Evolutionary conservation across 2,888 invertebrate species (phyloP).

Genomic region (Dryococelus australis): DNA sequence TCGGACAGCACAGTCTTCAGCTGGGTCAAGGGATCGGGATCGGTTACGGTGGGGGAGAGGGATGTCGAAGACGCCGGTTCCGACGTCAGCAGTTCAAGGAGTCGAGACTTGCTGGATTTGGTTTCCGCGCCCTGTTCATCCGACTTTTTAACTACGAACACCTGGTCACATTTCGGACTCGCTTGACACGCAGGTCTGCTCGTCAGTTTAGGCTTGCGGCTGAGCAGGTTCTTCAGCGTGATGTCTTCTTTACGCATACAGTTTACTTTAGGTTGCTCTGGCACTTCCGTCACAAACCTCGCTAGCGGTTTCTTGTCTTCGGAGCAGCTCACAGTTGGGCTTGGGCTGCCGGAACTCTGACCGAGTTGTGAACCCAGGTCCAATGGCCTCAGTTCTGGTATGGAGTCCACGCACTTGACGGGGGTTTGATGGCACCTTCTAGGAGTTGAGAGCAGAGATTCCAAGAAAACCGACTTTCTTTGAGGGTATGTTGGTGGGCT

Average conservation of each 20-base stretch:
- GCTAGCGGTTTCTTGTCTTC: conserved; percentile 62
- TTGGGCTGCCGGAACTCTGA: conserved; percentile 73
- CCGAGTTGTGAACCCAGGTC: conserved; percentile 66
- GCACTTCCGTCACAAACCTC: conserved; percentile 1
- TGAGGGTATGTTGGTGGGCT: conserved; percentile 41
- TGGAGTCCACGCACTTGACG: conserved; percentile 32
- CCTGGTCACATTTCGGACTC: conserved; percentile 57
- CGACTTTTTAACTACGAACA: conserved; percentile 55
- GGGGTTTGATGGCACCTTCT: conserved; percentile 59
- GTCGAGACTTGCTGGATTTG: conserved; percentile 55
- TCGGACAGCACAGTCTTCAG: conserved; percentile 72
- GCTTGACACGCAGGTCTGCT: conserved; percentile 51
- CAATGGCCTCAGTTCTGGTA: conserved; percentile 66
- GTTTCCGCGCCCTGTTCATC: conserved; percentile 55
- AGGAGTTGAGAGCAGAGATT: conserved; percentile 68
- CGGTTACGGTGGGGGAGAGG: conserved; percentile 35
- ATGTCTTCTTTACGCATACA: conserved; percentile 61
- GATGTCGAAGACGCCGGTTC: conserved; percentile 50
- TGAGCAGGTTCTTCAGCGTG: conserved; percentile 62
- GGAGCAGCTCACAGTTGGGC: conserved; percentile 77
- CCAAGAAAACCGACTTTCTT: conserved; percentile 58
- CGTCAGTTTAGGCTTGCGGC: conserved; percentile 52
- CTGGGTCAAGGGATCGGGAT: conserved; percentile 69
- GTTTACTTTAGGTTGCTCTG: conserved; percentile 61
- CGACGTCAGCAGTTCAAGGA: conserved; percentile 60